Conservation (phyloP, 2,797 vertebrate species). For the Pseudochirops cupreus region DNA sequence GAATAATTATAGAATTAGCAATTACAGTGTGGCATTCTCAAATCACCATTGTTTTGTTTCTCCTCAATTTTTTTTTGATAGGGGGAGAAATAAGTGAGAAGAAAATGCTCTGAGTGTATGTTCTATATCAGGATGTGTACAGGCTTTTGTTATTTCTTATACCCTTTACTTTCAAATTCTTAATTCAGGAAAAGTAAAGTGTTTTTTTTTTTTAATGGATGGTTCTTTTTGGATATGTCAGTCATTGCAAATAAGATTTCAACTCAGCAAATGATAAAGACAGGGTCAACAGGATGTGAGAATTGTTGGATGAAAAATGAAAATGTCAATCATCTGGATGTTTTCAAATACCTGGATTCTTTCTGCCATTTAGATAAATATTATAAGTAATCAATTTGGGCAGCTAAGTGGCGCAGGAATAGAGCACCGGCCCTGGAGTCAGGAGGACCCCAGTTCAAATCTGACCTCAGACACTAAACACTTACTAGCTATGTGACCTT, state of each 20-base stretch:
- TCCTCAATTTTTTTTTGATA: too few species aligned
- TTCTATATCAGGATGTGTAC: background rate
- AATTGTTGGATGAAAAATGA: slow-evolving; percentile 62
- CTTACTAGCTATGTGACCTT: too few species aligned
- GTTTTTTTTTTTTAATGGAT: slow-evolving; percentile 5
- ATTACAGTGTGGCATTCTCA: background rate
- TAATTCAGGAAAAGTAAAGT: slow-evolving; percentile 28
- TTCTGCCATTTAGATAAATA: slow-evolving; percentile 35
- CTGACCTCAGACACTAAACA: too few species aligned
- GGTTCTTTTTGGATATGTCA: slow-evolving; percentile 56
- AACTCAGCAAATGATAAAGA: slow-evolving; percentile 52
- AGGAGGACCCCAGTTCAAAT: too few species aligned
- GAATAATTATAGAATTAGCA: background rate
- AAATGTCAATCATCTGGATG: slow-evolving; percentile 57
- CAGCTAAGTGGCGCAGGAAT: too few species aligned
- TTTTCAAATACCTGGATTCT: slow-evolving; percentile 54
- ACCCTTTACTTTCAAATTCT: slow-evolving; percentile 44
- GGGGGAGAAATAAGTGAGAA: too few species aligned
- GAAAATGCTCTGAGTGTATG: too few species aligned
- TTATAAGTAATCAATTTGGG: background rate
- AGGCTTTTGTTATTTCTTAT: slow-evolving; percentile 26
- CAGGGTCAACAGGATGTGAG: slow-evolving; percentile 59
- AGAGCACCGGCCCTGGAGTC: too few species aligned
- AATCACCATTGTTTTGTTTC: too few species aligned
- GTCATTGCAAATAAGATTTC: slow-evolving; percentile 66